Evolutionary conservation across 2,113 vertebrate genomes (phyloP), one percentile per base, ranked within the genome.

Genomic region (Saccopteryx bilineata): DNA sequence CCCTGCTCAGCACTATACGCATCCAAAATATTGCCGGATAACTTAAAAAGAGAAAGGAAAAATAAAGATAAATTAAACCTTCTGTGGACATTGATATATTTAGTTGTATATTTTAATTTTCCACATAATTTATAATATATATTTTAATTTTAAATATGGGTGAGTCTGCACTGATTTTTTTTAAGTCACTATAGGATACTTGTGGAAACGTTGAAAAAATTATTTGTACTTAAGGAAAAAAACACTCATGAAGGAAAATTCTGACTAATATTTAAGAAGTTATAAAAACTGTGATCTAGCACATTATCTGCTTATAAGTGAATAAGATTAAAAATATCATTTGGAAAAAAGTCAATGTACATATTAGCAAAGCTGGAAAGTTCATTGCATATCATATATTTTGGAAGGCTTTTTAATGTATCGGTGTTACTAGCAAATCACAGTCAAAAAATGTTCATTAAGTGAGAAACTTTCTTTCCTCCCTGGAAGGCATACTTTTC

Each of bases 1-100:
- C 99, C 99, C 98, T 98, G 99, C 97, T 99, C 99, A 96, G 98
- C 98, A 96, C 98, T 99, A 98, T 99, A 99, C 88, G 99, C 94
- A 97, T 99, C 99, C 99, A 99, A 98, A 99, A 99, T 99, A 97
- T 98, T 99, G 98, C 98, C 98, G 96, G 99, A 99, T 93, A 99
- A 98, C 99, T 99, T 96, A 46, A 94, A 95, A 65, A 65, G 63
- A 61, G 61, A 9, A 91, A 68, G 81, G 74, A 60, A 92, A 94
- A 97, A 39, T 39, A 96, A 96, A 92, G 13, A 17, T 66, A 56
- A 94, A 84, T 78, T 56, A 97, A 72, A 39, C 4, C 5, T 95
- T 75, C 8, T 52, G 2, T 75, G 26, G 6, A 66, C 5, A 84
- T 11, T 75, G 14, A 46, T 56, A 56, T 83, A 92, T 63, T 83